Base-by-base conservation (phyloP, 2,888 invertebrate species). In the Conistra vaccinii region DNA sequence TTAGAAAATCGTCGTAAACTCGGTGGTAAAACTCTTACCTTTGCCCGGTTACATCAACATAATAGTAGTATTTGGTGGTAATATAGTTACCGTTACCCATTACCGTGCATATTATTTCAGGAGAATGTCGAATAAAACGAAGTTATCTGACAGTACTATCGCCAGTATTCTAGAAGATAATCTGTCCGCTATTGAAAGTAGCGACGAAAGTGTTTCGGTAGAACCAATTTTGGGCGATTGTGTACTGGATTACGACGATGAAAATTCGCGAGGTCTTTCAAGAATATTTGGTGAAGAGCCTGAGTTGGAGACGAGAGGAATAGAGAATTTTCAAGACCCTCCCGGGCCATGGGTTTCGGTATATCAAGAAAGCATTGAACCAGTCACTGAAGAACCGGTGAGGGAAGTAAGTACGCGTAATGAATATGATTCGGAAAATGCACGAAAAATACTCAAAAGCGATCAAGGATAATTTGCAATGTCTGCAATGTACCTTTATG, bases 401-500 rank as follows among this genome's bases (percentile, higher is more conserved):
- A 48, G 58, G 45, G 58, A 69, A n/a, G n/a, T n/a, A n/a, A 69
- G 58, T 60, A 60, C 58, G n/a, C 45, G 32, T 1, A 60, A 69
- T 69, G 69, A 69, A 60, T 0, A 60, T 48, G 69, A 45, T n/a
- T 20, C 10, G n/a, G n/a, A n/a, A n/a, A n/a, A n/a, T n/a, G 77
- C 72, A 80, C 72, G 69, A 76, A 75, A 77, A 67, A 67, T 67
- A 39, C 45, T 55, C 70, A 76, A 71, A 76, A 71, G 17, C 61
- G 68, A 61, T 63, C 73, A 51, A 73, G 68, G 32, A 73, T 80
- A 32, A 73, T 76, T 76, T 80, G 73, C 73, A 60, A 76, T 73
- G 70, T 76, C 70, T 80, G 76, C 70, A 73, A 76, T 76, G 73
- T 80, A 53, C 70, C 73, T 62, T 73, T 76, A 70, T 71, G 68